phyloP scores from a whole-genome alignment of 2,888 invertebrate genomes.

The Oxytorus armatus region DNA sequence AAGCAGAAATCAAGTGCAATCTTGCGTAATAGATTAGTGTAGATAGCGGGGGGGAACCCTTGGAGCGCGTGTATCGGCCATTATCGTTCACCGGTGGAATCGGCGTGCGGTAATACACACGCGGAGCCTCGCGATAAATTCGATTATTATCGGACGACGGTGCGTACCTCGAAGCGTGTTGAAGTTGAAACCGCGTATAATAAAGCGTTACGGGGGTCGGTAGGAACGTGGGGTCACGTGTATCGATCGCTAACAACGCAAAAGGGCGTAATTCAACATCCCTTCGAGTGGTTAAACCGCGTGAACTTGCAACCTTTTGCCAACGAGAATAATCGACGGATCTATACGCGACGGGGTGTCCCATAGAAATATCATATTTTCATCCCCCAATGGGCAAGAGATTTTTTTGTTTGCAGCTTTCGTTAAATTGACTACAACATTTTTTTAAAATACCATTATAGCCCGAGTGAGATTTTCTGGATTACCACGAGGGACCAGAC shows the following conservation, averaged over 20 bases:
- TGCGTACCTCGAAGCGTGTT: slow-evolving; percentile 54
- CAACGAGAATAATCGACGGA: too few species aligned
- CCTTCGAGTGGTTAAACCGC: too few species aligned
- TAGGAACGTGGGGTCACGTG: slow-evolving; percentile 2
- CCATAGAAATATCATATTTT: too few species aligned
- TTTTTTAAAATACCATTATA: too few species aligned
- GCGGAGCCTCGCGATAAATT: slow-evolving; percentile 62
- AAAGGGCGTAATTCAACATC: slow-evolving; percentile 20
- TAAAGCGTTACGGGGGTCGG: slow-evolving; percentile 64
- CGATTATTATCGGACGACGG: slow-evolving; percentile 66
- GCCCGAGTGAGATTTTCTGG: too few species aligned
- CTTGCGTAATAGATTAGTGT: slow-evolving; percentile 18
- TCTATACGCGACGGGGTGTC: too few species aligned
- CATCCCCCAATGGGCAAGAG: too few species aligned
- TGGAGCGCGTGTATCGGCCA: slow-evolving; percentile 57
- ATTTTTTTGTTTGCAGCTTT: too few species aligned
- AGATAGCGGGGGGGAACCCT: slow-evolving; percentile 32
- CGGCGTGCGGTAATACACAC: slow-evolving; percentile 32
- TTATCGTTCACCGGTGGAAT: slow-evolving; percentile 59
- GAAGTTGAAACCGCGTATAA: slow-evolving; percentile 61
- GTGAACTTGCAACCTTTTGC: too few species aligned
- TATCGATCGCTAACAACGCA: background rate
- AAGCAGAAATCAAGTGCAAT: slow-evolving; percentile 19
- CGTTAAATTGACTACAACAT: too few species aligned
- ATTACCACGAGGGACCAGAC: too few species aligned